These are phyloP conservation scores for Hylomyscus alleni DNA, from an alignment of 2,797 vertebrate genomes.

Conservation along the genomic window DNA sequence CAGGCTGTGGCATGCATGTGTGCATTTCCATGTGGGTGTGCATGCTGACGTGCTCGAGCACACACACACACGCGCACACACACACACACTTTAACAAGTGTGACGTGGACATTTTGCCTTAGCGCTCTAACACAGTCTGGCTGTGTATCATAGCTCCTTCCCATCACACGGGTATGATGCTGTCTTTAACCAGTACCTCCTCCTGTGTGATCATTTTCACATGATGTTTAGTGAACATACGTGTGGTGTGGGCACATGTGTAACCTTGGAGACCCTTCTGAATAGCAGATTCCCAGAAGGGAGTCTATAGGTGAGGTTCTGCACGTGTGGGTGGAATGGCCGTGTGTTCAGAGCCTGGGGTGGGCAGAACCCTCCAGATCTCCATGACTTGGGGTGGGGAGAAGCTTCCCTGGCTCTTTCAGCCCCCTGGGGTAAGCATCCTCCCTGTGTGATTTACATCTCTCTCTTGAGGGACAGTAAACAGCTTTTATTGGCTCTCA, in stretches of 20 bases:
- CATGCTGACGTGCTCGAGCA: no score
- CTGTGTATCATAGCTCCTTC: neutral
- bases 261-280: neutral
- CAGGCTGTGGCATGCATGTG: neutral
- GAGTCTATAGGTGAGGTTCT: neutral
- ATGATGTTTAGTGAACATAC: neutral
- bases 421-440: neutral
- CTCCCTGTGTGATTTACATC: neutral
- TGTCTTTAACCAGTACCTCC: fast-evolving
- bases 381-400: neutral
- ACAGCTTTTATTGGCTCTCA: neutral
- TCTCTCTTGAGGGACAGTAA: neutral
- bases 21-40: no score
- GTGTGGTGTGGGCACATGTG: no score
- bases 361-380: fast-evolving
- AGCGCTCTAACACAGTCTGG: neutral
- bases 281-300: neutral
- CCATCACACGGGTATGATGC: fast-evolving
- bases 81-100: neutral
- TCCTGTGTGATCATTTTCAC: fast-evolving
- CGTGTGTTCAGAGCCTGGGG: neutral
- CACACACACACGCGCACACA: neutral
- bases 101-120: neutral
- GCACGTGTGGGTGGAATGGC: fast-evolving
- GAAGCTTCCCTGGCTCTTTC: neutral